Base-by-base conservation (phyloP, 2,113 vertebrate genomes). In the Centropus bengalensis region DNA sequence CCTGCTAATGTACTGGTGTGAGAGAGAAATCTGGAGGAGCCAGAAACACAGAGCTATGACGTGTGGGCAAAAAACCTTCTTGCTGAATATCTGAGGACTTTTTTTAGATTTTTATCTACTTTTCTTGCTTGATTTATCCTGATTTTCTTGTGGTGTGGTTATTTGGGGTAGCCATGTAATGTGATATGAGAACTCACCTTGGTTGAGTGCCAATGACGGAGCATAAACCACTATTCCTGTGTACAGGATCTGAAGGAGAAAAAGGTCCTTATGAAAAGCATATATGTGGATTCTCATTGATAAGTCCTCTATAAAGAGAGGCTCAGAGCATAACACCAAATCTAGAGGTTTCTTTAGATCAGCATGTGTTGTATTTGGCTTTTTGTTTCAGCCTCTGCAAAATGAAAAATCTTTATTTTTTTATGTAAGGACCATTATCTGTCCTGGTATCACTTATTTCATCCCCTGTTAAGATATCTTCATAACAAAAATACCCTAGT, bases 191-290 rank as follows among this genome's bases (percentile, higher is more conserved):
- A 59, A 82, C 97, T 97, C 96, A 99, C 98, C 99, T 98, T 99
- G 98, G 91, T 99, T 99, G 59, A 99, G 98, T 8, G 99, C 99
- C 83, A 99, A 69, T 14, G 98, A 98, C 15, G 98, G 98, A n/a
- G 98, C 98, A 36, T 98, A 99, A 23, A 99, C 98, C 67, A 98
- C 98, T 71, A 98, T 97, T 79, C 98, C 98, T 5, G 98, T 98
- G 90, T 99, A 99, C 42, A 99, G 97, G 80, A 98, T 97, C 98
- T 98, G 95, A 79, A 88, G 40, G 60, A 79, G 58, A 82, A 80
- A 94, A 75, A 40, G 33, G 15, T 78, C 4, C 30, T 81, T 30
- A 55, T n/a, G 30, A 14, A 18, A 23, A 9, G 22, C 4, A 19
- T 3, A 5, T n/a, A 12, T 24, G 11, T 52, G 33, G 75, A 66